A percentile compares a stretch with the other conserved stretches of the same genome.
These are phyloP conservation scores for Drosophila bunnanda DNA, from an alignment of 2,888 invertebrate species.

Conservation along the genomic window DNA sequence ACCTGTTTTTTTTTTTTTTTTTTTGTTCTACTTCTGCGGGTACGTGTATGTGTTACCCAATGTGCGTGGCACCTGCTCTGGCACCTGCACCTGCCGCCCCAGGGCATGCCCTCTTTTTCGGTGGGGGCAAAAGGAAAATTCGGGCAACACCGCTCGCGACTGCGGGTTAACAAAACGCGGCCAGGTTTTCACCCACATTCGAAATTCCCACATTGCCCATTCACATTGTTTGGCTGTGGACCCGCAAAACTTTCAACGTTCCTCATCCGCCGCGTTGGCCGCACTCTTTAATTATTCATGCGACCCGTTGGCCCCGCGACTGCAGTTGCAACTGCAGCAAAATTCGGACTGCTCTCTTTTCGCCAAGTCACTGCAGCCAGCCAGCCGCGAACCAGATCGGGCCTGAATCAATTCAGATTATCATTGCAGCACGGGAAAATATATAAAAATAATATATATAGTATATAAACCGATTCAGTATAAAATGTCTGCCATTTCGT, in stretches of 20 bases:
- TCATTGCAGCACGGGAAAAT: not conserved
- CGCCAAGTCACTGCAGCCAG: slow-evolving; percentile 4
- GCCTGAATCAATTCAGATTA: slow-evolving; percentile 11
- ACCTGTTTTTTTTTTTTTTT: not conserved
- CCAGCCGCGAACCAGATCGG: slow-evolving; percentile 22
- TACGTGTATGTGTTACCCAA: slow-evolving; percentile 24
- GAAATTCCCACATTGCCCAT: slow-evolving; percentile 41
- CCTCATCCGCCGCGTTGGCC: slow-evolving; percentile 16
- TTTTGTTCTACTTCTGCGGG: not conserved
- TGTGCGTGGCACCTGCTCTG: slow-evolving; percentile 31
- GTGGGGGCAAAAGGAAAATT: not conserved
- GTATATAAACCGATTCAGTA: not conserved
- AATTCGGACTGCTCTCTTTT: slow-evolving; percentile 28
- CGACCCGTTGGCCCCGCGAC: slow-evolving; percentile 26
- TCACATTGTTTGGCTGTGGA: slow-evolving; percentile 34
- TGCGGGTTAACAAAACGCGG: slow-evolving; percentile 45
- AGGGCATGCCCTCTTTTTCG: not conserved
- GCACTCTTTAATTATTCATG: slow-evolving; percentile 36
- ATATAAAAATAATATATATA: not conserved
- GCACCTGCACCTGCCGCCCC: slow-evolving; percentile 24
- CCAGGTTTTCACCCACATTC: slow-evolving; percentile 62
- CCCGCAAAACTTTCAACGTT: slow-evolving; percentile 6
- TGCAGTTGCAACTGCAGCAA: slow-evolving; percentile 39
- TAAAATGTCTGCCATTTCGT: not conserved
- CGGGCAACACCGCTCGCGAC: not conserved